These are phyloP conservation scores for Acromyrmex heyeri DNA, from an alignment of 1,140 invertebrate genomes.

Conservation along the genomic window DNA sequence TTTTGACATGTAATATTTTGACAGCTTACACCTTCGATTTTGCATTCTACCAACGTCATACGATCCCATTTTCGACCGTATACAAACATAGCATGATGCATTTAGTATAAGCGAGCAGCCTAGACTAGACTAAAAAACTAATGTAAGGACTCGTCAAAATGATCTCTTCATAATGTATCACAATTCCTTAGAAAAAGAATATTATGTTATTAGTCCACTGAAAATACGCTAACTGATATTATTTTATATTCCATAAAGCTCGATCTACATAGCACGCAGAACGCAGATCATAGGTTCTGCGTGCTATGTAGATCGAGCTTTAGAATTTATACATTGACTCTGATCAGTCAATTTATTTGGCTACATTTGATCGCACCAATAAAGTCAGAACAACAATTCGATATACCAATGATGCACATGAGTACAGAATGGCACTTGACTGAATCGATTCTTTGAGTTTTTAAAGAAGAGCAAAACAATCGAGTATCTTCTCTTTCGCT, in stretches of 20 bases:
- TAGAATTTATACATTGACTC: conserved; percentile 25
- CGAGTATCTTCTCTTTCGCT: background rate
- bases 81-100: conserved; percentile 64
- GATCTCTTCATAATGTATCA: conserved; percentile 40
- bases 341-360: conserved; percentile 26
- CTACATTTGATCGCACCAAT: background rate
- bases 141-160: conserved; percentile 68
- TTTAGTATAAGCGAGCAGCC: conserved; percentile 72
- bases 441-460: conserved; percentile 38
- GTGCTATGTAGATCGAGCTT: background rate
- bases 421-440: conserved; percentile 32
- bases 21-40: background rate
- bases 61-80: conserved; percentile 44
- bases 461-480: background rate
- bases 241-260: background rate
- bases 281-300: too few species aligned
- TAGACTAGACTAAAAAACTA: conserved; percentile 73
- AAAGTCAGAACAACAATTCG: conserved; percentile 34
- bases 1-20: background rate
- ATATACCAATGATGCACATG: conserved; percentile 22
- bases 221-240: background rate
- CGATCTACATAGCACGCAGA: too few species aligned
- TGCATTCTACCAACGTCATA: conserved; percentile 35
- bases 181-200: conserved; percentile 59
- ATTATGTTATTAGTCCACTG: conserved; percentile 42